A percentile compares a stretch with the other conserved stretches of the same genome.
Evolutionary conservation across 2,113 vertebrate genomes (phyloP).

Genomic region (Urocitellus parryii): DNA sequence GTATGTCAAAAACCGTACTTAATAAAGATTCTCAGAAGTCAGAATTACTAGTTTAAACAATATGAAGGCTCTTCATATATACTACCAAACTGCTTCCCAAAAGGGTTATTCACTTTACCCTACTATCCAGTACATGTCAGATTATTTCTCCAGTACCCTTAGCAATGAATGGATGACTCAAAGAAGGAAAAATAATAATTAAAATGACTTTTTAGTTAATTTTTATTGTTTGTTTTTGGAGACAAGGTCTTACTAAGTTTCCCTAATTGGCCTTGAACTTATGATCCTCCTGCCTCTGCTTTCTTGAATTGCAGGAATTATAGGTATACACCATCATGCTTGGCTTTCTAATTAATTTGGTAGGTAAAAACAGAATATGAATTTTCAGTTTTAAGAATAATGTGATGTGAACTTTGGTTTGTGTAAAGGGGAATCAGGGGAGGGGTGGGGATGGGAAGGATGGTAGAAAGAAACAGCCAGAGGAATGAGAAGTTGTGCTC

Average conservation of each 20-base stretch:
- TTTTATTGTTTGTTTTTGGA: not conserved
- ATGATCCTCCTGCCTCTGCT: too few relatives aligned
- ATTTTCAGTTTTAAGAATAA: conserved; percentile 41
- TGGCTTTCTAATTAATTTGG: not conserved
- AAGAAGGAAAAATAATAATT: not conserved
- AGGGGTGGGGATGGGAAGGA: too few relatives aligned
- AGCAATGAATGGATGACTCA: conserved; percentile 12
- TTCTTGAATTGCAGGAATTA: too few relatives aligned
- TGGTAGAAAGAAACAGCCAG: too few relatives aligned
- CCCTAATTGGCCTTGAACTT: too few relatives aligned
- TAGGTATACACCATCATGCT: too few relatives aligned
- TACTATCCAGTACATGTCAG: not conserved
- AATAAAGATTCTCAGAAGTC: conserved; percentile 41
- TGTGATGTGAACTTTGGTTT: not conserved
- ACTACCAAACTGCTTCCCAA: conserved; percentile 50
- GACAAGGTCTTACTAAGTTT: not conserved
- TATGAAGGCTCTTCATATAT: conserved; percentile 2
- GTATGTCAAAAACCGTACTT: conserved; percentile 21
- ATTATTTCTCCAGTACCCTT: conserved; percentile 31
- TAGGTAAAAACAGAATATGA: conserved; percentile 9
- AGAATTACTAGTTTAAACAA: conserved; percentile 9
- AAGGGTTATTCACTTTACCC: not conserved
- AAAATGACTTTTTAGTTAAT: not conserved
- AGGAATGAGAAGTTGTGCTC: too few relatives aligned
- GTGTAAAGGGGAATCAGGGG: too few relatives aligned